Percentiles rank a stretch among this genome's conserved stretches.
phyloP scores from a whole-genome alignment of 2,113 vertebrate genomes.

The Mus musculus region GRCm39 chr17:8549501-8550000 shows the following conservation, averaged over 20 bases:
- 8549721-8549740: too few relatives aligned
- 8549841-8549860: neutral
- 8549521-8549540: neutral
- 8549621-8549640: neutral
- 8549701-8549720: neutral
- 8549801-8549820: neutral
- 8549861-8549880: neutral
- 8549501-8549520: neutral
- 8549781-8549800: accelerated
- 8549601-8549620: neutral
- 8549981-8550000: too few relatives aligned
- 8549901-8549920: neutral
- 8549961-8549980: neutral
- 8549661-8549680: neutral
- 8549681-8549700: neutral
- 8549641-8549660: neutral
- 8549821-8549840: neutral
- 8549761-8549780: neutral
- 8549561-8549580: neutral
- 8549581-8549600: neutral
- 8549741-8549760: neutral
- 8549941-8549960: neutral
- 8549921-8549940: neutral
- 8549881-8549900: neutral
- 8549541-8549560: neutral